Base-by-base conservation (phyloP, 2,888 invertebrate genomes). In the Epirrhoe alternata region DNA sequence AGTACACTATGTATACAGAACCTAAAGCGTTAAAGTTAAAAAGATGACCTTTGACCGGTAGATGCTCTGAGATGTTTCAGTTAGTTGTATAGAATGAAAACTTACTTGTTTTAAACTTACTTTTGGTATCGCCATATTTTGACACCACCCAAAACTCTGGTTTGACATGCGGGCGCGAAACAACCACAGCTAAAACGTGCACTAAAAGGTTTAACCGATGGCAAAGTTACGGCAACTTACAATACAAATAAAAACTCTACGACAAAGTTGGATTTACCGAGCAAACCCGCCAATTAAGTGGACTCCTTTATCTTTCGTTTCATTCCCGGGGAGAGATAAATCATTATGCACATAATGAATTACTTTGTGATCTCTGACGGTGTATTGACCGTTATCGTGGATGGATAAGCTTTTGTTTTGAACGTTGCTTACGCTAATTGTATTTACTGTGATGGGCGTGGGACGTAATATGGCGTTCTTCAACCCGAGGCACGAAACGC, bases 211-310 rank as follows among this genome's bases (percentile, higher is more conserved):
- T 65, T 66, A 58, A 59, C 55, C 62, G 50, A 67, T 71, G 68
- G 68, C 70, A 76, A 81, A 81, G 78, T 80, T 79, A 70, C 74
- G 67, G 61, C 62, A 65, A 67, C 71, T 72, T 63, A 62, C 71
- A 81, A 79, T 77, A 77, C 78, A 83, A 83, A 83, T 78, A 81
- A 75, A 77, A 77, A 73, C 68, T 70, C 73, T 75, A 74, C 75
- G 76, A 72, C 74, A 64, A 76, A 79, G 78, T 80, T 78, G 66
- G 71, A 73, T 74, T 78, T 78, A 75, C 76, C 69, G 71, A 76
- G 73, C 75, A 76, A 80, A 79, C 76, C 76, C 70, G 74, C 67
- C 82, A 82, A 82, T 82, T 80, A 83, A 74, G 57, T 68, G 60
- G 67, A 70, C 74, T 69, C 52, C 54, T 64, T 70, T 70, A 70